A percentile compares a stretch with the other conserved stretches of the same genome.
These are phyloP conservation scores for Alligator mississippiensis DNA, from an alignment of 2,113 vertebrate species.

Conservation along the genomic window DNA sequence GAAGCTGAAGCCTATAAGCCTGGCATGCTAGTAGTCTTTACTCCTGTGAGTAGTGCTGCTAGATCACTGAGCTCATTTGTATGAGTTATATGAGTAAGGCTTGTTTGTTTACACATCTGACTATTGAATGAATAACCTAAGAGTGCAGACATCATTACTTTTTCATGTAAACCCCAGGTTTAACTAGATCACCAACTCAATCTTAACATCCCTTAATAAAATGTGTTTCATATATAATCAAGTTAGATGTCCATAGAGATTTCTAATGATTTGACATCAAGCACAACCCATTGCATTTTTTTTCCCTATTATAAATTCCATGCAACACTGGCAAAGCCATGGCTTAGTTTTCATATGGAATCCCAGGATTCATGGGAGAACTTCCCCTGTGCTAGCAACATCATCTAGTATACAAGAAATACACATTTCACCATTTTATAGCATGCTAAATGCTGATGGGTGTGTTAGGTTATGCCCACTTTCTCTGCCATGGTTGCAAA, in stretches of 20 bases:
- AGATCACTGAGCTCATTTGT: neutral
- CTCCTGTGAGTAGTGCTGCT: neutral
- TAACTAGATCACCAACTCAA: rapidly evolving
- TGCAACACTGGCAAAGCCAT: neutral
- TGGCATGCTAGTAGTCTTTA: neutral
- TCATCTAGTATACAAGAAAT: neutral
- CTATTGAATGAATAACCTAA: neutral
- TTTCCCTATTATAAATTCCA: neutral
- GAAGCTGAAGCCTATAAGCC: neutral
- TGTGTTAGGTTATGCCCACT: neutral
- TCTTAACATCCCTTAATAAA: neutral
- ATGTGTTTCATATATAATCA: neutral
- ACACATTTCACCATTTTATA: too few relatives aligned
- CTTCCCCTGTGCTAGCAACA: neutral
- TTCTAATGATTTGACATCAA: neutral
- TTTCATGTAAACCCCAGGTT: neutral
- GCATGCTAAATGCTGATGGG: too few relatives aligned
- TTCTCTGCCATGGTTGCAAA: neutral
- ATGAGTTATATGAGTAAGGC: neutral
- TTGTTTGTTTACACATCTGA: neutral
- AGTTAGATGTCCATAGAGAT: neutral
- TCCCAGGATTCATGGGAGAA: neutral
- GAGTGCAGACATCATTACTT: neutral
- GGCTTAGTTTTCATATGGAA: rapidly evolving
- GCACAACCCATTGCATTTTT: neutral